These are phyloP conservation scores for Sialia sialis DNA, from an alignment of 2,113 vertebrate genomes.

Conservation along the genomic window DNA sequence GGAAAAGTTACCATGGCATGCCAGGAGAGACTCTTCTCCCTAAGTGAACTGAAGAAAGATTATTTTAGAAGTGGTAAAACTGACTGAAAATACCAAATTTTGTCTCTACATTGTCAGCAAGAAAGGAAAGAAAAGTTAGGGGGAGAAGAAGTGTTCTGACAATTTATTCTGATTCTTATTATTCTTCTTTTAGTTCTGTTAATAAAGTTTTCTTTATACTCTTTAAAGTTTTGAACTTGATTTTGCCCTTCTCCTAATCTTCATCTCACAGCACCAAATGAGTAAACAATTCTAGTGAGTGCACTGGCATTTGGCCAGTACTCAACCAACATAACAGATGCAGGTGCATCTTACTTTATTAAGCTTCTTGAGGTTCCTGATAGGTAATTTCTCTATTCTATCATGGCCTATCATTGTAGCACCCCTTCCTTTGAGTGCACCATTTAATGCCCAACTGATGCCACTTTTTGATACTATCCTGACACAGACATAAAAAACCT, in stretches of 20 bases:
- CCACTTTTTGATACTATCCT: neutral
- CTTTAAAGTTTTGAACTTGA: neutral
- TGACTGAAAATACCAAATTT: neutral
- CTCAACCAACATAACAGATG: neutral
- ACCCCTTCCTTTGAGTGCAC: neutral
- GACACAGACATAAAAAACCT: neutral
- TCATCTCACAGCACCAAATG: neutral
- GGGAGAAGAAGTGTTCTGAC: neutral
- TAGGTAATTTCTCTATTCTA: neutral
- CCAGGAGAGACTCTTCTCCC: neutral
- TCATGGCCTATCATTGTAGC: rapidly evolving
- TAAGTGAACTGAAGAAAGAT: neutral
- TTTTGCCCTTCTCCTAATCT: neutral
- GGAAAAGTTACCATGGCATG: too few relatives aligned
- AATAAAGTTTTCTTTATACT: neutral
- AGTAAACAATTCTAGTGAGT: neutral
- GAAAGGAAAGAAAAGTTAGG: neutral
- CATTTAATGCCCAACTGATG: neutral
- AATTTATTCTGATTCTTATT: neutral
- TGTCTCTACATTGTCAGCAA: neutral
- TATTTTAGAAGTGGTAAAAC: neutral
- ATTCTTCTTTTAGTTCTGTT: neutral
- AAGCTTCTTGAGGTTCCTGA: neutral
- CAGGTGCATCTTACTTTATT: neutral
- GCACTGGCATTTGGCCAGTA: neutral